Evolutionary conservation across 2,888 invertebrate species (phyloP), one percentile per base, ranked within the genome.

Genomic region (Campoplex capitator): DNA sequence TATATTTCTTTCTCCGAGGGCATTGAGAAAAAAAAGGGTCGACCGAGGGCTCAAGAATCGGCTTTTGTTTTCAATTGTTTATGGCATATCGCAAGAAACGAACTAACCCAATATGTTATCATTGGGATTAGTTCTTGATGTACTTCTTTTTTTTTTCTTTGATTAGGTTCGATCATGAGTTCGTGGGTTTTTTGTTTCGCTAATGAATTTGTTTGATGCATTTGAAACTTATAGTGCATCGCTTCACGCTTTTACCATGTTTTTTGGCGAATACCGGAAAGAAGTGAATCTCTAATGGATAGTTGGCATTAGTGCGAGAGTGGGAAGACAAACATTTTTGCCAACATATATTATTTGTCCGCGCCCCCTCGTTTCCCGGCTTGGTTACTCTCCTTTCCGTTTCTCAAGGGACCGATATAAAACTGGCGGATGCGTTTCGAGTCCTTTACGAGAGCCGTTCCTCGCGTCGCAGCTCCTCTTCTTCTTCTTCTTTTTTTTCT

Each of bases 341-440:
- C 56, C 56, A 62, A 54, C 45, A 68, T 28, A 18, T 23, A 23
- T 23, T 42, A 32, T 76, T 73, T 38, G 23, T 23, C 8, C 58
- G 38, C 42, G 42, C 71, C 51, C 51, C 45, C 51, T 51, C 65
- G 65, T 56, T 65, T 71, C 80, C 75, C 58, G 56, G 51, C 48
- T 51, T 38, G 13, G 35, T 48, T 68, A 54, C 68, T 54, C 77
- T 35, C 62, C 70, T 86, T 77, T 73, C 54, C 81, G 73, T 74
- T 86, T 81, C 81, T 84, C 81, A 35, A 81, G 85, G 84, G 81
- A 86, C 73, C 86, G 84, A 88, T 81, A 86, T 84, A 86, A 86
- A 86, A 84, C 77, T 74, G 70, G 77, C 80, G 80, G 75, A 76
- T 81, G 83, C 79, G 71, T 79, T 74, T 79, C 83, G 81, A 83